A percentile compares a stretch with the other conserved stretches of the same genome.
Evolutionary conservation across 2,113 vertebrate species (phyloP).

Genomic region (Alectura lathami): DNA sequence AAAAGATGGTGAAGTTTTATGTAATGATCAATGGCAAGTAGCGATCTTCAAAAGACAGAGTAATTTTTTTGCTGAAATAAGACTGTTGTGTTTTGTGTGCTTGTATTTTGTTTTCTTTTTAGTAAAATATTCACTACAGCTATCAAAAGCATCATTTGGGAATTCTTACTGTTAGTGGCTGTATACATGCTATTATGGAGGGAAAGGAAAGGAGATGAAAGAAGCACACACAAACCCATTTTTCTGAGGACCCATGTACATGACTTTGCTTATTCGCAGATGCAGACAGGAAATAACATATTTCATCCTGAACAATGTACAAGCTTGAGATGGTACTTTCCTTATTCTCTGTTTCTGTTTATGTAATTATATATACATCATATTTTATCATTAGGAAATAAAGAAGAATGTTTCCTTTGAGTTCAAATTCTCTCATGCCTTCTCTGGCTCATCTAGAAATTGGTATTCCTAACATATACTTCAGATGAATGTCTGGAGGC

Average conservation of each 20-base stretch:
- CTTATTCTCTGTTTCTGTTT: neutral
- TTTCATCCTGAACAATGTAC: neutral
- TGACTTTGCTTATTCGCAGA: neutral
- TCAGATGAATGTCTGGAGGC: neutral
- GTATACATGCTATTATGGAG: neutral
- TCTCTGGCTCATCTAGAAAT: neutral
- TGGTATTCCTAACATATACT: neutral
- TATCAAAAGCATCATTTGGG: neutral
- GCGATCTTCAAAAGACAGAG: neutral
- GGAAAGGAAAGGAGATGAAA: neutral
- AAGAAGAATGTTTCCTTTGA: neutral
- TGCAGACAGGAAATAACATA: neutral
- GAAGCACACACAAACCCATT: neutral
- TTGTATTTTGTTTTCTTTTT: neutral
- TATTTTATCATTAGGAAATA: neutral
- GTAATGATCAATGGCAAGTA: accelerated
- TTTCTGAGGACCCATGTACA: neutral
- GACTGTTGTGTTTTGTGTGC: neutral
- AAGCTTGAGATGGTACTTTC: neutral
- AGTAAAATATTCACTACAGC: neutral
- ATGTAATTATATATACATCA: neutral
- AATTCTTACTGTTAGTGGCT: neutral
- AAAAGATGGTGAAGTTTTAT: neutral
- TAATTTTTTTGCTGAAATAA: neutral
- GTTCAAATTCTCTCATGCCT: neutral